phyloP scores from a whole-genome alignment of 2,888 invertebrate species.

The Lycophotia porphyrea region DNA sequence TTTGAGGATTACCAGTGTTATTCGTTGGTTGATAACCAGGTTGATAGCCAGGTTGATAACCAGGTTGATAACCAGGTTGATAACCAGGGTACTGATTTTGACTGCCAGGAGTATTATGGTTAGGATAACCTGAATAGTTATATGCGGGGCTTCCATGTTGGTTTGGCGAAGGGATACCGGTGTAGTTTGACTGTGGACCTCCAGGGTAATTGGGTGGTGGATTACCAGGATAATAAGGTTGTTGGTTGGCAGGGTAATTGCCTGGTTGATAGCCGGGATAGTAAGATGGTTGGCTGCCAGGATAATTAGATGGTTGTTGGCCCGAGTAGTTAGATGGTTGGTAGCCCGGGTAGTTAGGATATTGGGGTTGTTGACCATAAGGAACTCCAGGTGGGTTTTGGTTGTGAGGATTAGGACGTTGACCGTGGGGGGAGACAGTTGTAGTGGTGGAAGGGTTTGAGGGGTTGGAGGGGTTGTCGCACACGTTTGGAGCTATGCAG shows the following conservation, averaged over 20 bases:
- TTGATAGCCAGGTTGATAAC: too few species aligned
- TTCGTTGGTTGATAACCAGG: conserved; percentile 31
- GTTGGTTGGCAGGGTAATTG: conserved; percentile 44
- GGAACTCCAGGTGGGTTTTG: conserved; percentile 22
- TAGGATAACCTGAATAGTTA: conserved; percentile 31
- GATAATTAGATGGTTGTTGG: not conserved
- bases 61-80: too few species aligned
- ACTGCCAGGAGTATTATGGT: conserved; percentile 33
- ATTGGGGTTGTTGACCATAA: conserved; percentile 52
- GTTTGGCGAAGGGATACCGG: conserved; percentile 44
- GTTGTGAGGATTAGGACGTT: conserved; percentile 20
- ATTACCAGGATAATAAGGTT: not conserved
- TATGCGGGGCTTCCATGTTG: conserved; percentile 50
- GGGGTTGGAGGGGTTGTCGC: conserved; percentile 64
- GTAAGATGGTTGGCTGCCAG: conserved; percentile 23
- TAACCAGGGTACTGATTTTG: conserved; percentile 39
- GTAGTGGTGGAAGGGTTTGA: conserved; percentile 36
- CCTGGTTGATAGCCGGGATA: not conserved
- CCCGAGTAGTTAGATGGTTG: conserved; percentile 54
- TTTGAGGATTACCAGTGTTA: conserved; percentile 28
- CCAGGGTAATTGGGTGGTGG: conserved; percentile 9
- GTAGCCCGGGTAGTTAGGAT: conserved; percentile 56
- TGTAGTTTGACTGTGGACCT: conserved; percentile 42
- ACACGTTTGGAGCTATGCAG: conserved; percentile 80
- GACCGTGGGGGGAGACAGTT: conserved; percentile 37